Base-by-base conservation (phyloP, 2,797 vertebrate species). In the Epinephelus awoara region DNA sequence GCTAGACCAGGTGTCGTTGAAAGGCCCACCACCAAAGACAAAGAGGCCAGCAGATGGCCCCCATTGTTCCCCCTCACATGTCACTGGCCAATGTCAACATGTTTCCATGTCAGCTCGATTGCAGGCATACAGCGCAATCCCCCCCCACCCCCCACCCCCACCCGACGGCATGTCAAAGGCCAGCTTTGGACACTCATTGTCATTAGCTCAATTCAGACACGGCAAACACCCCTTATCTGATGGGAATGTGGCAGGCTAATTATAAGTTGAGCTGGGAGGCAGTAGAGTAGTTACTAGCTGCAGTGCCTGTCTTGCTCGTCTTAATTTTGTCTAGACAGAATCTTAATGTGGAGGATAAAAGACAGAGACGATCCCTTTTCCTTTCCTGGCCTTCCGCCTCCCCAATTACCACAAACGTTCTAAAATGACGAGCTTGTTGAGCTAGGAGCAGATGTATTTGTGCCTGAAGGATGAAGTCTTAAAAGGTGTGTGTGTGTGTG, bases 11-110 rank as follows among this genome's bases (percentile, higher is more conserved):
- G 91, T 94, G 94, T 81, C 74, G 25, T 6, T 92, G 87, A 93
- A 90, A 92, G 90, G 84, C 82, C 82, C 65, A 65, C 75, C 82
- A 68, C 67, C 64, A 71, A 57, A 83, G 82, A 93, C 91, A 93
- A 93, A 94, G 85, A 87, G 77, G 76, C 85, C 79, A 90, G 86
- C 94, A 95, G 95, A 95, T 95, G 94, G 94, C 85, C 72, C 27
- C 67, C 69, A 91, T 94, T 94, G 88, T 94, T 89, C 44, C 81
- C 82, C 66, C 68, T 88, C 59, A 69, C 80, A 87, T 91, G 88
- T 91, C 89, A 85, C 83, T 63, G 77, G 79, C 88, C 78, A 87
- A 62, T 84, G 87, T 92, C 89, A 90, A 92, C 91, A 92, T 91
- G 90, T 93, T 93, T 93, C 90, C 80, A 84, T 93, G 91, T 93